These are phyloP conservation scores for Pocillopora meandrina DNA, from an alignment of 92 coral and sea anemone species.

Conservation along the genomic window DNA sequence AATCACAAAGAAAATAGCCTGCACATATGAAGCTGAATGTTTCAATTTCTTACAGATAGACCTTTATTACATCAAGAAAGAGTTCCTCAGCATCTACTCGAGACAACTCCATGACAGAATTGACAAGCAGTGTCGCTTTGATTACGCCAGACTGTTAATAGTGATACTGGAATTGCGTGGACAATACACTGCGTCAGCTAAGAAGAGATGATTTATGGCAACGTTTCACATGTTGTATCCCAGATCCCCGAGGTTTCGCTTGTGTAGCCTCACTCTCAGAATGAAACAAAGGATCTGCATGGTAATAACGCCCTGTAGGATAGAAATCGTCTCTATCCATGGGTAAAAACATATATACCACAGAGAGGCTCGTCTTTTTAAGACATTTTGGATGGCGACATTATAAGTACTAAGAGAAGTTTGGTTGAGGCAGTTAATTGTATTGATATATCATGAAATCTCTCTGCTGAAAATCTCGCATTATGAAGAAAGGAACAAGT, in stretches of 20 bases:
- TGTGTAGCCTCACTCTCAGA: not conserved
- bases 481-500: too few relatives aligned
- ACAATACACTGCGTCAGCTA: slow-evolving; percentile 74
- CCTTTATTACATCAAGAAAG: slow-evolving; percentile 82
- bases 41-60: slow-evolving; percentile 54
- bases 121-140: slow-evolving; percentile 52
- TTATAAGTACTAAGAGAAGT: too few relatives aligned
- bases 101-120: slow-evolving; percentile 66
- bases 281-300: not conserved
- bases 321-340: not conserved
- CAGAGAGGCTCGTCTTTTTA: too few relatives aligned
- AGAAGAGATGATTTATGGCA: slow-evolving; percentile 29
- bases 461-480: too few relatives aligned
- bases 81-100: slow-evolving; percentile 55
- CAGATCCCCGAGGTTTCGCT: not conserved
- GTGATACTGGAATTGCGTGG: slow-evolving; percentile 70
- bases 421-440: too few relatives aligned
- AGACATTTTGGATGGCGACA: too few relatives aligned
- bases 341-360: too few relatives aligned
- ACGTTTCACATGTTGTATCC: not conserved
- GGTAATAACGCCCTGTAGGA: not conserved
- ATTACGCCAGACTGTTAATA: slow-evolving; percentile 53
- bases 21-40: not conserved
- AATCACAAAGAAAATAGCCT: not conserved
- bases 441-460: too few relatives aligned